Conservation (phyloP, 2,888 invertebrate genomes). For the Synergus laeviventris region DNA sequence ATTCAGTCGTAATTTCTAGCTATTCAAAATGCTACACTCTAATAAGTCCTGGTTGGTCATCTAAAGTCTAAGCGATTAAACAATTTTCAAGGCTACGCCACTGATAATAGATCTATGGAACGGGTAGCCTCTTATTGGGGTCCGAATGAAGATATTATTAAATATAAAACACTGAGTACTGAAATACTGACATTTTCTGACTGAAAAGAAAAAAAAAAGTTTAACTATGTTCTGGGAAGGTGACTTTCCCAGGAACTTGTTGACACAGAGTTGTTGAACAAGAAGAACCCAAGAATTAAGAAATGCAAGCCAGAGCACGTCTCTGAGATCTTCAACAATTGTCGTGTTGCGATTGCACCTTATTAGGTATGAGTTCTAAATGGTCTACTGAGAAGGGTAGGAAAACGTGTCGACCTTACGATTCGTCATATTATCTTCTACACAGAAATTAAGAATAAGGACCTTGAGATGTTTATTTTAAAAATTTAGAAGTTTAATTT, state of each 20-base stretch:
- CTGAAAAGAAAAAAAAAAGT: neutral
- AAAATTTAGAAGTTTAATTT: no score
- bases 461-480: neutral
- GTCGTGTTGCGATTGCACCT: conserved; percentile 65
- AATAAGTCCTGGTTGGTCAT: no score
- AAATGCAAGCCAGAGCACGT: conserved; percentile 39
- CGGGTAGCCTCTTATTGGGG: no score
- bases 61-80: no score
- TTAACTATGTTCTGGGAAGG: conserved; percentile 11
- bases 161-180: no score
- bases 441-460: neutral
- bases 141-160: no score
- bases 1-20: neutral
- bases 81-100: no score
- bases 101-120: no score
- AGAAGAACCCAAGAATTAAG: conserved; percentile 16
- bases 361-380: conserved; percentile 61
- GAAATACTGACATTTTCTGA: no score
- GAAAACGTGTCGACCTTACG: conserved; percentile 54
- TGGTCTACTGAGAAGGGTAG: conserved; percentile 51
- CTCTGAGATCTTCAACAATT: conserved; percentile 45
- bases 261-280: conserved; percentile 13
- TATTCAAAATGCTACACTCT: no score
- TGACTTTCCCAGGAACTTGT: conserved; percentile 18
- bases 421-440: neutral